Percentiles rank a stretch among this genome's conserved stretches.
Evolutionary conservation across 2,113 vertebrate species (phyloP).

Genomic region (Chlorocebus sabaeus): DNA sequence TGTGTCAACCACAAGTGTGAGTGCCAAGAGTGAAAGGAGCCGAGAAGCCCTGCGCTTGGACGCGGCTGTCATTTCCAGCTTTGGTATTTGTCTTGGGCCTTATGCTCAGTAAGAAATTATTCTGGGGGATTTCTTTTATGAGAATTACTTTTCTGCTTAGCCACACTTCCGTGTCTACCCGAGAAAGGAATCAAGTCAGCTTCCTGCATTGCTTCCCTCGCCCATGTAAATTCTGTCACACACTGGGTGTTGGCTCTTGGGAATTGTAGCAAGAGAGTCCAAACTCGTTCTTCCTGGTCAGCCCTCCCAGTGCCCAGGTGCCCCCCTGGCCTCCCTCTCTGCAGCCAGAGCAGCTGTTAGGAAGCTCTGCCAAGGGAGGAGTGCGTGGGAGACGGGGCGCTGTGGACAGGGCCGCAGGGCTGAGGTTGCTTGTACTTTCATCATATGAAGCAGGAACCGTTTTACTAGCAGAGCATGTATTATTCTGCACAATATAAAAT

Average conservation of each 20-base stretch:
- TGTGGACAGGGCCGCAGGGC: neutral
- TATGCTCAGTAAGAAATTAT: neutral
- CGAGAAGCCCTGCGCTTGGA: neutral
- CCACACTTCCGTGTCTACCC: neutral
- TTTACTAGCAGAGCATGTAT: neutral
- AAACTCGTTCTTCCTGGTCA: accelerated
- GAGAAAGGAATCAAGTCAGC: neutral
- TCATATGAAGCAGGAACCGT: neutral
- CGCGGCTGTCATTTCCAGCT: neutral
- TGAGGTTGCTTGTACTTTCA: neutral
- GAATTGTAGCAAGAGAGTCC: accelerated
- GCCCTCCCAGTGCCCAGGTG: neutral
- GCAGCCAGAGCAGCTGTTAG: neutral
- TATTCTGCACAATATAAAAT: neutral
- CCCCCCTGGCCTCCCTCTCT: neutral
- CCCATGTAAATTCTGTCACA: accelerated
- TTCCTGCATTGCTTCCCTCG: neutral
- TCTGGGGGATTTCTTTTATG: neutral
- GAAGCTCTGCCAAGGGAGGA: neutral
- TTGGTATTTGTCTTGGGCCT: neutral
- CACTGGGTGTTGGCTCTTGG: accelerated
- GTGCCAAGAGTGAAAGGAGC: neutral
- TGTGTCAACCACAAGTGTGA: no score
- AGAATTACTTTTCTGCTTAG: neutral
- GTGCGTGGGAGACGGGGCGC: neutral